Evolutionary conservation across 2,888 invertebrate genomes (phyloP).

Genomic region (Aquatica leii): DNA sequence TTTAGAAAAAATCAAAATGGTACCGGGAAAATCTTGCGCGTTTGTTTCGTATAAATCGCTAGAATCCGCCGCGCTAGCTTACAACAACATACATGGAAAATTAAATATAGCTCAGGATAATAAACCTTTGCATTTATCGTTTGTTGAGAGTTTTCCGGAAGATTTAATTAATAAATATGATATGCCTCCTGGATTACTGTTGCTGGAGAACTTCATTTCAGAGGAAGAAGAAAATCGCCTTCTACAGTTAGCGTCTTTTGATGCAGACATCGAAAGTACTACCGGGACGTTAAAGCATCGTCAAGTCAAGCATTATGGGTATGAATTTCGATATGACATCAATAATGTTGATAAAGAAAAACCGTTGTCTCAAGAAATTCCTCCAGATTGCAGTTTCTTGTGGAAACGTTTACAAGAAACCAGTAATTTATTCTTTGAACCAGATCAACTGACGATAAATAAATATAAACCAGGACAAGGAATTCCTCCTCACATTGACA

Average conservation of each 20-base stretch:
- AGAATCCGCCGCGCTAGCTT: constrained; percentile 66
- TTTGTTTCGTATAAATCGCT: constrained; percentile 71
- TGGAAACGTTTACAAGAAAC: constrained; percentile 66
- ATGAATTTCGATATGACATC: constrained; percentile 86
- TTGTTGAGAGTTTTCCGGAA: constrained; percentile 61
- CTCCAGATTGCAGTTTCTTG: constrained; percentile 72
- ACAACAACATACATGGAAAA: constrained; percentile 67
- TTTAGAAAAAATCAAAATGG: constrained; percentile 71
- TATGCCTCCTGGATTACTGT: constrained; percentile 72
- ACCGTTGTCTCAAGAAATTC: constrained; percentile 75
- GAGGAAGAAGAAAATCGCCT: constrained; percentile 72
- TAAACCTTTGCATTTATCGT: constrained; percentile 72
- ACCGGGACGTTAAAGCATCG: constrained; percentile 75
- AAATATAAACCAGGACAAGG: constrained; percentile 87
- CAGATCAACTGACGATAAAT: constrained; percentile 88
- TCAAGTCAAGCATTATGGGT: constrained; percentile 90
- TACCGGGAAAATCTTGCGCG: constrained; percentile 83
- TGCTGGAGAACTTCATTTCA: constrained; percentile 77
- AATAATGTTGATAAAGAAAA: constrained; percentile 82
- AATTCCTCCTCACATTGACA: constrained; percentile 95
- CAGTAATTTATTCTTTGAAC: constrained; percentile 61
- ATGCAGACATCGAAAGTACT: constrained; percentile 58
- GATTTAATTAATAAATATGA: constrained; percentile 3
- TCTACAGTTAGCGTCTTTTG: constrained; percentile 63
- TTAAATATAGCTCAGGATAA: constrained; percentile 66